These are phyloP conservation scores for Neogobius melanostomus DNA, from an alignment of 2,113 vertebrate species.

Conservation along the genomic window DNA sequence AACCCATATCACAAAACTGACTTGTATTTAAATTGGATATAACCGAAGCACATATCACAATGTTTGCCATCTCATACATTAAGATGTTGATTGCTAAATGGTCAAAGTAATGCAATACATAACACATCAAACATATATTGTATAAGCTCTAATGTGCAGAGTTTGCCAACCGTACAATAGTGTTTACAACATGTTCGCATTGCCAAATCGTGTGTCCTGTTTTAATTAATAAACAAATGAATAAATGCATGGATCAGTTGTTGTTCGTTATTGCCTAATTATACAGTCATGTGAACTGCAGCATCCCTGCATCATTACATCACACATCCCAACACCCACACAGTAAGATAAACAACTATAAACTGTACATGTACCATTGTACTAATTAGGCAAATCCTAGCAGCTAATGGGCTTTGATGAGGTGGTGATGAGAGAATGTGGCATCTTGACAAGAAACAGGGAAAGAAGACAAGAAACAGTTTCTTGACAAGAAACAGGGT, in stretches of 20 bases:
- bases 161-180: conserved; percentile 37
- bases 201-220: conserved; percentile 69
- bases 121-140: conserved; percentile 8
- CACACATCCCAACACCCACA: conserved; percentile 42
- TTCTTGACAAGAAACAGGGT: neutral
- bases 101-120: conserved; percentile 40
- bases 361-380: conserved; percentile 17
- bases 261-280: conserved; percentile 40
- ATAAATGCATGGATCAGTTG: conserved; percentile 62
- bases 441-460: neutral
- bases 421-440: conserved; percentile 8
- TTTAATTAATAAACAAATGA: conserved; percentile 74
- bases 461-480: too few relatives aligned
- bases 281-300: conserved; percentile 21
- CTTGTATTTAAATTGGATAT: conserved; percentile 21
- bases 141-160: conserved; percentile 31
- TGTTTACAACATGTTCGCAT: conserved; percentile 61
- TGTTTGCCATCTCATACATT: conserved; percentile 36
- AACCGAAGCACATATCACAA: conserved; percentile 25
- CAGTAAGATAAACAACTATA: conserved; percentile 40
- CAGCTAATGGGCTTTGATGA: conserved; percentile 31
- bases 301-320: conserved; percentile 41
- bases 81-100: conserved; percentile 9
- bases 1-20: conserved; percentile 20
- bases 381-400: conserved; percentile 21